Evolutionary conservation across 64 coral and sea anemone species (phyloP).

Genomic region (Trachythela sp.): DNA sequence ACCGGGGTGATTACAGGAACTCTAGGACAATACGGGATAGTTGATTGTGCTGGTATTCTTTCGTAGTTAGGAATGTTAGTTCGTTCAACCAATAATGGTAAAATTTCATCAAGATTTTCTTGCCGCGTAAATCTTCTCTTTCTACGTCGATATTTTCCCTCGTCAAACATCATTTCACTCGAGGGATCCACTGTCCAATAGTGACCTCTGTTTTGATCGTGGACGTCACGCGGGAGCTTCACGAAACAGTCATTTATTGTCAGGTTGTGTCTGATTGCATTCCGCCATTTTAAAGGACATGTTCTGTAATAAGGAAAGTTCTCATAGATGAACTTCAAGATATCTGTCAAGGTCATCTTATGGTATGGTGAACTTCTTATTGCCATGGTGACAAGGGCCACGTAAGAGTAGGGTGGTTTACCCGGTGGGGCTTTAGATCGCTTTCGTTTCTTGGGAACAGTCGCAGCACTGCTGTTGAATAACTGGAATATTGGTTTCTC

Average conservation of each 20-base stretch:
- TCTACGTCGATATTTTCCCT: conserved; percentile 32
- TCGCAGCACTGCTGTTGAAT: not conserved
- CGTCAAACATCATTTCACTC: conserved; percentile 39
- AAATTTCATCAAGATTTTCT: not conserved
- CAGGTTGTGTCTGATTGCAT: conserved; percentile 45
- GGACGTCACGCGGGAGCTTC: conserved; percentile 24
- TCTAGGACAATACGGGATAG: not conserved
- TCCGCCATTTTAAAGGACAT: conserved; percentile 32
- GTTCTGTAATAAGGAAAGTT: conserved; percentile 38
- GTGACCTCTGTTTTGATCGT: not conserved
- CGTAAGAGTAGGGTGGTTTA: conserved; percentile 50
- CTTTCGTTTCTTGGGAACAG: not conserved
- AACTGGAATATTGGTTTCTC: too few relatives aligned
- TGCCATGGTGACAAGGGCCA: conserved; percentile 40
- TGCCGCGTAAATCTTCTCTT: not conserved
- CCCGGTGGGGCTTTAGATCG: not conserved
- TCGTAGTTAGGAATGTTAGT: not conserved
- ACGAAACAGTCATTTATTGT: conserved; percentile 43
- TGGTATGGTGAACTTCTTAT: conserved; percentile 20
- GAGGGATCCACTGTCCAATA: conserved; percentile 40
- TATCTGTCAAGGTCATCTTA: conserved; percentile 30
- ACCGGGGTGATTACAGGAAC: not conserved
- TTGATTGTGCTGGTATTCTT: not conserved
- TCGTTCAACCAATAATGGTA: not conserved
- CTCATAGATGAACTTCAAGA: conserved; percentile 30